Evolutionary conservation across 2,888 invertebrate genomes (phyloP), one percentile per base, ranked within the genome.

Genomic region (Corythucha ciliata): DNA sequence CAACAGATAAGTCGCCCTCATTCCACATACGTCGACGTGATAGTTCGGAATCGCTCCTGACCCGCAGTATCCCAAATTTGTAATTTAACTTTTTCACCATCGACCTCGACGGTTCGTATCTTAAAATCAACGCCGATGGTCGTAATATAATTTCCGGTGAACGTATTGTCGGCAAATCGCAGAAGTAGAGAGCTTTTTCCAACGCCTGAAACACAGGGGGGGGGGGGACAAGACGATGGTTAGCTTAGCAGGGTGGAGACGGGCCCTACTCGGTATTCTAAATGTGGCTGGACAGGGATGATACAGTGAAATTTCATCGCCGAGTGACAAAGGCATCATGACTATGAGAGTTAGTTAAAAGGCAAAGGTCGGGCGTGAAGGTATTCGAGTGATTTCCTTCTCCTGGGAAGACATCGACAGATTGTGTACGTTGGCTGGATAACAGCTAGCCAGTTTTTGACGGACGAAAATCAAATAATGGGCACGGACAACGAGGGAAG

Each of bases 51-150:
- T 65, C 94, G 75, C 71, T 96, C 94, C 72, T 96, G 94, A 1
- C 94, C 94, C 53, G 94, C 93, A 27, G 94, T 94, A 72, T 94
- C 94, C 96, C 97, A 97, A 67, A 98, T 97, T 72, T 93, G 92
- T 60, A 93, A 74, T 71, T 93, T 93, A 44, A 92, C 90, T 66
- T 85, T 78, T 67, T 89, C 83, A 53, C 90, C 90, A 65, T 90
- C 86, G 63, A 92, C 79, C 67, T 83, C 84, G 63, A 98, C 83
- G 58, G 97, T 98, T 67, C 96, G 80, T 69, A 98, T 98, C 78
- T 98, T 98, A 72, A 99, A 98, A 76, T 98, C 98, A 48, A 98
- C 98, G 57, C 98, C 98, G 69, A 98, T 98, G 41, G 98, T 98
- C 54, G 97, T 98, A 68, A 99, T 98, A 69, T 90, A 90, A 76